These are phyloP conservation scores for Capricornis sumatraensis DNA, from an alignment of 2,113 vertebrate species.

Conservation along the genomic window DNA sequence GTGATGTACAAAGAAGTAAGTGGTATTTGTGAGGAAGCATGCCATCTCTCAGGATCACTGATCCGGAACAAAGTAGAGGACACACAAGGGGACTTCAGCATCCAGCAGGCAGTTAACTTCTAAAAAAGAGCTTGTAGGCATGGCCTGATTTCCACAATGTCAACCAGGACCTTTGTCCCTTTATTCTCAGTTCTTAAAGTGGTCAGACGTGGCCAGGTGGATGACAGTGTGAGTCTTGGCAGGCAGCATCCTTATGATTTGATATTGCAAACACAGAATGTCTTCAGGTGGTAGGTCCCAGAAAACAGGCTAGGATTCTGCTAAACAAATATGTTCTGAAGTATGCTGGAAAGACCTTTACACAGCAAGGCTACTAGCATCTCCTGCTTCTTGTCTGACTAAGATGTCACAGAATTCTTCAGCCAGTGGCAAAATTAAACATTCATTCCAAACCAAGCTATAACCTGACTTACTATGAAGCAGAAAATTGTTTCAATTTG, in stretches of 20 bases:
- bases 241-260: slow-evolving; percentile 27
- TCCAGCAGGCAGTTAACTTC: slow-evolving; percentile 7
- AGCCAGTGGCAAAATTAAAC: slow-evolving; percentile 53
- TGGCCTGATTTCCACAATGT: slow-evolving; percentile 13
- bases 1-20: not conserved
- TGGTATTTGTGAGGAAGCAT: not conserved
- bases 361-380: slow-evolving; percentile 14
- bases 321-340: slow-evolving; percentile 56
- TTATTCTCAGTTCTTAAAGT: slow-evolving; percentile 29
- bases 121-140: not conserved
- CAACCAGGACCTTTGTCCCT: not conserved
- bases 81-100: not conserved
- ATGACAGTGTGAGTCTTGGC: slow-evolving; percentile 49
- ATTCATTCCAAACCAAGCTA: slow-evolving; percentile 6
- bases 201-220: slow-evolving; percentile 33
- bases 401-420: slow-evolving; percentile 30
- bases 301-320: slow-evolving; percentile 34
- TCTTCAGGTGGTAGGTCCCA: slow-evolving; percentile 45
- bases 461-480: slow-evolving; percentile 27
- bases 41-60: not conserved
- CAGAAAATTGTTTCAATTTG: slow-evolving; percentile 47
- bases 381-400: slow-evolving; percentile 31
- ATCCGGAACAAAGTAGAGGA: not conserved
- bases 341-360: slow-evolving; percentile 36
- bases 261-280: slow-evolving; percentile 50